Conservation (phyloP, 2,113 vertebrate species). For the Proteles cristata region DNA sequence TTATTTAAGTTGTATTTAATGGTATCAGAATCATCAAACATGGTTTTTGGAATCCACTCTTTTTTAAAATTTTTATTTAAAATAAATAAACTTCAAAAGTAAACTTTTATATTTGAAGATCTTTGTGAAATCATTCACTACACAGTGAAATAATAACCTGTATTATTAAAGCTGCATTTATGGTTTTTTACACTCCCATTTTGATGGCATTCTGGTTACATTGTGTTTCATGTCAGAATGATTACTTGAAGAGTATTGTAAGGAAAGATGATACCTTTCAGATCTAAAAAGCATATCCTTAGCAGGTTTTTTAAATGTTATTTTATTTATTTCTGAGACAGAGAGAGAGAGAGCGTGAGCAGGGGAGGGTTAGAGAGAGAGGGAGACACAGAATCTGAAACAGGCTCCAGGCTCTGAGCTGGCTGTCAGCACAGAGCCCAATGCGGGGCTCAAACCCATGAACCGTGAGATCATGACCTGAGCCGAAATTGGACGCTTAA, state of each 20-base stretch:
- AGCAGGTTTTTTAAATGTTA: background rate
- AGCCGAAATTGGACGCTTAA: too few relatives aligned
- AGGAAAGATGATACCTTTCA: background rate
- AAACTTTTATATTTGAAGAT: background rate
- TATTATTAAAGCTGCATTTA: background rate
- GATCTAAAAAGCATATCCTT: background rate
- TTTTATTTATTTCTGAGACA: too few relatives aligned
- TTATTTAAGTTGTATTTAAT: background rate
- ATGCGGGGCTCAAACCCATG: too few relatives aligned
- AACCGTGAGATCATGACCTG: too few relatives aligned
- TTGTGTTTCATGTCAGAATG: background rate
- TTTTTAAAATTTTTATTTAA: background rate
- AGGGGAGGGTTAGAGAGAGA: too few relatives aligned
- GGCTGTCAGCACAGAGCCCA: too few relatives aligned
- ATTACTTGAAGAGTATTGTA: background rate
- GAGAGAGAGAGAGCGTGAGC: too few relatives aligned
- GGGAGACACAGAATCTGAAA: too few relatives aligned
- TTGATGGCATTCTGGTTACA: background rate
- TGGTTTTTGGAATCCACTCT: background rate
- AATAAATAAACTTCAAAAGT: too few relatives aligned
- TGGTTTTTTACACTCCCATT: background rate
- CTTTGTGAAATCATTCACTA: slow-evolving; percentile 12
- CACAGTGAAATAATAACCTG: background rate
- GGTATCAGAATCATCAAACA: slow-evolving; percentile 12
- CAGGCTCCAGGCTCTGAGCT: too few relatives aligned